Percentiles rank a stretch among this genome's conserved stretches.
Evolutionary conservation across 2,797 vertebrate genomes (phyloP).

Genomic region (Lagocephalus sceleratus): DNA sequence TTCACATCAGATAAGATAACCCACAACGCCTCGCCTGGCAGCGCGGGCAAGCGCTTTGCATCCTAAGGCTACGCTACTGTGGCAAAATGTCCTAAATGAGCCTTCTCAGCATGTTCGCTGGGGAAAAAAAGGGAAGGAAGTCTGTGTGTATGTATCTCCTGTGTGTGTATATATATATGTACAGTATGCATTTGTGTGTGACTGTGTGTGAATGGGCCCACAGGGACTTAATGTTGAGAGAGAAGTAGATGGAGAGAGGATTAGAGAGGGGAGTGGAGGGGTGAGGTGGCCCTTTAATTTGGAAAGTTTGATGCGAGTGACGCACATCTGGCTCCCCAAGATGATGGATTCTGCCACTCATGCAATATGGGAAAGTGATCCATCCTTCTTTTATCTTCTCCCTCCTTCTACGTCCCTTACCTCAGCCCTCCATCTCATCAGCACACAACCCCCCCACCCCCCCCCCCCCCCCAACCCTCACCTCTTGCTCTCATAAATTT

Average conservation of each 20-base stretch:
- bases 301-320: constrained; percentile 72
- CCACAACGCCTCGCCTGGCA: constrained; percentile 45
- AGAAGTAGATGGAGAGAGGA: constrained; percentile 49
- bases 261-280: constrained; percentile 51
- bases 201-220: constrained; percentile 18
- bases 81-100: constrained; percentile 59
- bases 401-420: constrained; percentile 23
- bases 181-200: neutral
- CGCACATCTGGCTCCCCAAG: constrained; percentile 59
- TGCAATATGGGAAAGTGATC: constrained; percentile 64
- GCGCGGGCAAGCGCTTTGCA: constrained; percentile 53
- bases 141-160: constrained; percentile 14
- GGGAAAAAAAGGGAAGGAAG: constrained; percentile 32
- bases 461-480: neutral
- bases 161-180: neutral
- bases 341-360: constrained; percentile 57
- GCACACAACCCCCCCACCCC: constrained; percentile 1
- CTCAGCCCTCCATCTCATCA: constrained; percentile 22
- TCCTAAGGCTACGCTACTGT: constrained; percentile 58
- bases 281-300: constrained; percentile 66
- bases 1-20: constrained; percentile 71
- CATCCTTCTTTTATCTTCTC: constrained; percentile 30
- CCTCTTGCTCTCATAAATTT: constrained; percentile 24
- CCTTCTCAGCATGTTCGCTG: constrained; percentile 53
- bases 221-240: constrained; percentile 33